Evolutionary conservation across 2,113 vertebrate species (phyloP), one percentile per base, ranked within the genome.

Genomic region (Potamarius usumacintae): DNA sequence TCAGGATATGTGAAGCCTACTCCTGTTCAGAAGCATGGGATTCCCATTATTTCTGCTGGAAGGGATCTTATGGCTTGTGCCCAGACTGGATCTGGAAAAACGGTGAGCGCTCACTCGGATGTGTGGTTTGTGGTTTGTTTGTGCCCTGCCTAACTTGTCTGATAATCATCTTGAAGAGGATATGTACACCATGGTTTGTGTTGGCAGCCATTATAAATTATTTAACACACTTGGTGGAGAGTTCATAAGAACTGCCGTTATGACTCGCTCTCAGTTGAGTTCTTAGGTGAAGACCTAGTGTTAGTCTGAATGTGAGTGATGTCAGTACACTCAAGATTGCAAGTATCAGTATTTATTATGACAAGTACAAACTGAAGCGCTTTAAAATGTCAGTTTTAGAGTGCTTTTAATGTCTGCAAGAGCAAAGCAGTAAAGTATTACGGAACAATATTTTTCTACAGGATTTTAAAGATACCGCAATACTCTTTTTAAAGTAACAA

Each of bases 1-100:
- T 96, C 97, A 30, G 98, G 97, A 2, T 99, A 98, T 74, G 93
- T 92, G 20, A 99, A 98, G 90, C 96, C 97, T 63, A 99, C 97
- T 20, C 98, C 98, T 4, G 97, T 99, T 87, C 98, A 99, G 91
- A 99, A 99, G 81, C 94, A 99, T 27, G 97, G 97, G 83, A 98
- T 99, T 89, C 98, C 98, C 5, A 96, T 99, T 89, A 90, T 97
- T 82, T 89, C 96, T 81, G 94, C 96, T 0, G 97, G 96, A 87
- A 94, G 97, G 69, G 98, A 99, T 92, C 94, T 99, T 87, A 99
- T 99, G 98, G 98, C 98, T 14, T 99, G 98, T 91, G 98, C 98
- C 8, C 98, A 99, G 81, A 99, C 98, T 0, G 98, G 98, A 50
- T 99, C 98, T 8, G 98, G 98, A 7, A 99, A 99, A 94, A 99